A percentile compares a stretch with the other conserved stretches of the same genome.
Conservation (phyloP, 2,113 vertebrate species). For the Podiceps cristatus region DNA sequence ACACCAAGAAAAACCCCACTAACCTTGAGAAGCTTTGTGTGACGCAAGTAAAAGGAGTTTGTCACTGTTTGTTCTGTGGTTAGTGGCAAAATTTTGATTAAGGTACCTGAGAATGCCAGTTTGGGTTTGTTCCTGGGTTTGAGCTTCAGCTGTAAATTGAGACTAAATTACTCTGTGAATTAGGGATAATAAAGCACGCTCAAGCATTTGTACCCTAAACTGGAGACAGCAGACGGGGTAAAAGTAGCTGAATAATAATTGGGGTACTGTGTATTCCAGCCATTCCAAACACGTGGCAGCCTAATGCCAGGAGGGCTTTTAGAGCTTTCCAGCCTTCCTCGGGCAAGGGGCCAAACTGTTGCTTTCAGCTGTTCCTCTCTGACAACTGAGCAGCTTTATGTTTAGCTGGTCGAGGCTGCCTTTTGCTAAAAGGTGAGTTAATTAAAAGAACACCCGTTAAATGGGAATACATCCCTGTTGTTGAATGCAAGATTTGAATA, state of each 20-base stretch:
- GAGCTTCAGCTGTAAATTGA: neutral
- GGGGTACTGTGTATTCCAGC: constrained; percentile 34
- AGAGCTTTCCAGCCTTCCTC: constrained; percentile 38
- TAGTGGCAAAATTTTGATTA: neutral
- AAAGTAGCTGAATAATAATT: constrained; percentile 50
- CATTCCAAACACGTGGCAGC: constrained; percentile 41
- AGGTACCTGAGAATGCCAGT: neutral
- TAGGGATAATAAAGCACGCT: neutral
- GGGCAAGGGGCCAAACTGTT: neutral
- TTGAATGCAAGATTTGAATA: neutral
- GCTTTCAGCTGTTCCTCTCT: constrained; percentile 34
- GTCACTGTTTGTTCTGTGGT: neutral
- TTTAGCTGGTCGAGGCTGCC: neutral
- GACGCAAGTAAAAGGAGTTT: neutral
- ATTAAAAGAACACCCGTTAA: constrained; percentile 2
- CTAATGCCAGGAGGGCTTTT: constrained; percentile 47
- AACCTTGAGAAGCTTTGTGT: neutral
- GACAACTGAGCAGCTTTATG: constrained; percentile 20
- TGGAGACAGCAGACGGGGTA: neutral
- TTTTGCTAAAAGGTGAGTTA: constrained; percentile 10
- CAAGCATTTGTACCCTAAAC: neutral
- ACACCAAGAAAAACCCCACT: neutral
- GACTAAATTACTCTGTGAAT: neutral
- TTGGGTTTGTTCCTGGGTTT: neutral
- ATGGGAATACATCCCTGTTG: neutral